Evolutionary conservation across 2,113 vertebrate species (phyloP).

Genomic region (Anarrhichthys ocellatus): DNA sequence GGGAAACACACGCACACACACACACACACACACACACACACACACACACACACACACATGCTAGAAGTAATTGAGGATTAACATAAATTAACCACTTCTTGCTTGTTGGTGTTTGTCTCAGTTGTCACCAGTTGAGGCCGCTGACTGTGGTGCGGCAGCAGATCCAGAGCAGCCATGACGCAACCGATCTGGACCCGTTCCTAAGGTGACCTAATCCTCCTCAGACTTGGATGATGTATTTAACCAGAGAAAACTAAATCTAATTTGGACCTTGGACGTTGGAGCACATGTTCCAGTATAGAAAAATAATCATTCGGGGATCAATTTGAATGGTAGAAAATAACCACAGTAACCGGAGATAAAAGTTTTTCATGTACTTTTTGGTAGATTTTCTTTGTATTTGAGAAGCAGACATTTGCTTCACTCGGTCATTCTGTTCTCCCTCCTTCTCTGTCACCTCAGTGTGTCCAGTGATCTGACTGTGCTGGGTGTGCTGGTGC

Average conservation of each 20-base stretch:
- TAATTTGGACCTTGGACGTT: not conserved
- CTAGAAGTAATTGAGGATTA: not conserved
- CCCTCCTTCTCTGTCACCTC: conserved; percentile 17
- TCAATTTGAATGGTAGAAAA: not conserved
- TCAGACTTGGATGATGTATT: not conserved
- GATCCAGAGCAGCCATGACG: conserved; percentile 66
- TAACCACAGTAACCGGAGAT: not conserved
- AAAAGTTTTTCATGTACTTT: not conserved
- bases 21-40: no score
- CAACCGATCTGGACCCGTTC: conserved; percentile 66
- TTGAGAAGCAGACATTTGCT: not conserved
- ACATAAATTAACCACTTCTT: not conserved
- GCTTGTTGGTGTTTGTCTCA: conserved; percentile 51
- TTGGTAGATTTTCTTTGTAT: not conserved
- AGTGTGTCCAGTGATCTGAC: conserved; percentile 76
- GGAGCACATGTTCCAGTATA: not conserved
- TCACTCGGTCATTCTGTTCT: not conserved
- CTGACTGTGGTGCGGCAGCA: conserved; percentile 73
- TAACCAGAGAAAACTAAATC: conserved; percentile 8
- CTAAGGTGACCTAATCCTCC: conserved; percentile 66
- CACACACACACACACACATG: not conserved
- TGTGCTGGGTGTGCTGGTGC: conserved; percentile 65
- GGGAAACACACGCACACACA: not conserved
- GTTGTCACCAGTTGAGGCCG: conserved; percentile 79
- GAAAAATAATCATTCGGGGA: not conserved